These are phyloP conservation scores for Astyanax mexicanus DNA, from an alignment of 2,797 vertebrate genomes.

Conservation along the genomic window DNA sequence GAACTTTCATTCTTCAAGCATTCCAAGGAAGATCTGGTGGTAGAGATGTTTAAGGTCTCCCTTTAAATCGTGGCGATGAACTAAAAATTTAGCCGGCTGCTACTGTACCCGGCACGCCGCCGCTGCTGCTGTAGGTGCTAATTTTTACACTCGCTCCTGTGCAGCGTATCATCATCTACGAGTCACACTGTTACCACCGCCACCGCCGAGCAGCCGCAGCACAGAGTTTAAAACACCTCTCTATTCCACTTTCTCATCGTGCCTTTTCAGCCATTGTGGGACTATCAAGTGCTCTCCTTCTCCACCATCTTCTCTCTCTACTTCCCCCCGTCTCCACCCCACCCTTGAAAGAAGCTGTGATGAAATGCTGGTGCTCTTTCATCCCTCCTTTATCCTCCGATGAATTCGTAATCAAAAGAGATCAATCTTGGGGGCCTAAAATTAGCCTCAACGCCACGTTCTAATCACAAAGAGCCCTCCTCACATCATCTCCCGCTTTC, in stretches of 20 bases:
- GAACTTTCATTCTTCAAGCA: too few species aligned
- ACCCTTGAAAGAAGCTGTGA: constrained; percentile 34
- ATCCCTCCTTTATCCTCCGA: constrained; percentile 58
- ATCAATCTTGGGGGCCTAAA: constrained; percentile 62
- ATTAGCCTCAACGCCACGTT: constrained; percentile 31
- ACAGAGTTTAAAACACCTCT: not conserved
- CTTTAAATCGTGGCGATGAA: not conserved
- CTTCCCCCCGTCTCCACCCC: constrained; percentile 43
- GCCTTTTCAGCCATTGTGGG: constrained; percentile 28
- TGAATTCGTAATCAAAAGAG: constrained; percentile 73
- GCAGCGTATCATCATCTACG: not conserved
- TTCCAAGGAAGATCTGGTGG: too few species aligned
- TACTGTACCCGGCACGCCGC: not conserved
- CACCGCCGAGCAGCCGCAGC: constrained; percentile 1
- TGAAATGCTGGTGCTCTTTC: constrained; percentile 26
- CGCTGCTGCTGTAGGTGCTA: too few species aligned
- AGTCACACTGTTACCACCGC: not conserved
- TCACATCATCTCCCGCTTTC: constrained; percentile 33
- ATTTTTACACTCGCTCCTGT: not conserved
- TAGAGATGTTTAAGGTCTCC: not conserved
- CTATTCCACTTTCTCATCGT: constrained; percentile 30
- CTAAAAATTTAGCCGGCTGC: not conserved
- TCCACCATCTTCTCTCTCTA: constrained; percentile 5
- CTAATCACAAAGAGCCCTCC: constrained; percentile 62
- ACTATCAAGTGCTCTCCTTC: constrained; percentile 22